These are phyloP conservation scores for Brachypterus glaber DNA, from an alignment of 2,888 invertebrate species.

Conservation along the genomic window DNA sequence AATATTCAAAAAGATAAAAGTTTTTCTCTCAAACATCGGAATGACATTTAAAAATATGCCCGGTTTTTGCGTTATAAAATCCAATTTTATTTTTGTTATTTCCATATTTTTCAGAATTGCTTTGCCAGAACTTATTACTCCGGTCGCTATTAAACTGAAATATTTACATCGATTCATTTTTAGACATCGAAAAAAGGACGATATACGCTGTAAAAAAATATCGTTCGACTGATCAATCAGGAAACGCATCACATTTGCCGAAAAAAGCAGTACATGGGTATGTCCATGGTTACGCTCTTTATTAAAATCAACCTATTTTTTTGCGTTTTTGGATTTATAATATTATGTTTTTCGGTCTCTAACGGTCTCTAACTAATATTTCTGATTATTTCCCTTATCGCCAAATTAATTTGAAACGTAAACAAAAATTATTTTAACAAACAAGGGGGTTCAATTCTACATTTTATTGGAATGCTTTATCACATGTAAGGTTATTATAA, in stretches of 20 bases:
- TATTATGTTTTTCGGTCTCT: too few species aligned
- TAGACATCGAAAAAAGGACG: constrained; percentile 25
- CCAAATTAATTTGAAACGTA: too few species aligned
- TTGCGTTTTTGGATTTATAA: too few species aligned
- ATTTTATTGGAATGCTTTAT: too few species aligned
- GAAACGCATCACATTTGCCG: constrained; percentile 25
- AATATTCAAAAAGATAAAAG: constrained; percentile 16
- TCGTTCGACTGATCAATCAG: constrained; percentile 29
- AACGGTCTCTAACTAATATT: too few species aligned
- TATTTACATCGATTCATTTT: constrained; percentile 30
- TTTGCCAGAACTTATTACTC: constrained; percentile 26
- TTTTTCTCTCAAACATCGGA: constrained; percentile 18
- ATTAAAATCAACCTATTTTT: too few species aligned
- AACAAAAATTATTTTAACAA: too few species aligned
- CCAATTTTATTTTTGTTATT: constrained; percentile 27
- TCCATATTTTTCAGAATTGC: constrained; percentile 25
- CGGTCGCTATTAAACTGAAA: constrained; percentile 29
- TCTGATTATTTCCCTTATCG: too few species aligned
- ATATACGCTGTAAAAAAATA: constrained; percentile 18
- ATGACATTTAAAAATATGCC: constrained; percentile 23
- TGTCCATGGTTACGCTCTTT: neutral
- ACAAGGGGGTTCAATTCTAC: too few species aligned
- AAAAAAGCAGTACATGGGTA: neutral
- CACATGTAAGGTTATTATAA: too few species aligned
- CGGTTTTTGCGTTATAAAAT: constrained; percentile 8